Percentiles rank a stretch among this genome's conserved stretches.
These are phyloP conservation scores for Pristiophorus japonicus DNA, from an alignment of 2,113 vertebrate genomes.

Conservation along the genomic window DNA sequence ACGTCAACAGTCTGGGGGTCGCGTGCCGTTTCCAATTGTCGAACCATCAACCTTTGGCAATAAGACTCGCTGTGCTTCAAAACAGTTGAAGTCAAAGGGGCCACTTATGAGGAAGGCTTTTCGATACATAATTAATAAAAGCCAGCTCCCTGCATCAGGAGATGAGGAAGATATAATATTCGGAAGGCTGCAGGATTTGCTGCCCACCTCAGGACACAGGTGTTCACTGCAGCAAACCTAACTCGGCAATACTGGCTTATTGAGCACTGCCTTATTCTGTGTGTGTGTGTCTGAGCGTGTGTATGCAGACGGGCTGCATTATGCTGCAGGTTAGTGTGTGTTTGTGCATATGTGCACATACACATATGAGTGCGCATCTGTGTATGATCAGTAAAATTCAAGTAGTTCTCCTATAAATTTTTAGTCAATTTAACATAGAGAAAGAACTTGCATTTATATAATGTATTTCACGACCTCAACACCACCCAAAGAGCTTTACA, in stretches of 20 bases:
- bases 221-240: background rate
- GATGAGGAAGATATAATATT: background rate
- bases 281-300: background rate
- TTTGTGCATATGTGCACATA: too few species aligned
- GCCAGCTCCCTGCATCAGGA: background rate
- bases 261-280: background rate
- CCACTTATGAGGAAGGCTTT: background rate
- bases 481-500: background rate
- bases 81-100: background rate
- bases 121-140: background rate
- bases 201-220: background rate
- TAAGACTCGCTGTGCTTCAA: background rate
- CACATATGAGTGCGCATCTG: too few species aligned
- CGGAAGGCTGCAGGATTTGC: background rate
- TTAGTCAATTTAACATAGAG: background rate
- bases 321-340: too few species aligned
- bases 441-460: background rate
- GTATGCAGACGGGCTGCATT: too few species aligned
- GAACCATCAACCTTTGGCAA: background rate
- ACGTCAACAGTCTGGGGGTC: background rate
- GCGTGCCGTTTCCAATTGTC: background rate
- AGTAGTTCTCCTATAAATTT: background rate
- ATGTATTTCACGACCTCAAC: background rate
- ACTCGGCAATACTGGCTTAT: background rate
- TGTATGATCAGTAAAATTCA: background rate